A percentile compares a stretch with the other conserved stretches of the same genome.
Evolutionary conservation across 2,113 vertebrate genomes (phyloP).

Genomic region (Heloderma charlesbogerti): DNA sequence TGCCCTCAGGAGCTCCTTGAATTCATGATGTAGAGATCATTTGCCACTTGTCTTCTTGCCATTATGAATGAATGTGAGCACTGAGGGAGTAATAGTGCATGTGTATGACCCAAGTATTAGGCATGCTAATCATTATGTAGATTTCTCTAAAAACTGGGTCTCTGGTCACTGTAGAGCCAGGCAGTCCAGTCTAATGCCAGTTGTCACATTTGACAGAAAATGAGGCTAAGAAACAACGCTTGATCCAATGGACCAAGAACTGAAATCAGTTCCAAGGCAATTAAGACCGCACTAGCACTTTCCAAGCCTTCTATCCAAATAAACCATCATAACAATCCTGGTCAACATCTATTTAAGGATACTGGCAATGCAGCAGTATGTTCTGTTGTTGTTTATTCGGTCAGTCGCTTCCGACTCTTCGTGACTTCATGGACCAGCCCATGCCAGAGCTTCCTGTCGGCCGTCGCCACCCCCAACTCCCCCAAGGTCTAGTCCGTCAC

Average conservation of each 20-base stretch:
- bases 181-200: background rate
- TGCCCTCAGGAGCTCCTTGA: conserved; percentile 47
- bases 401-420: no score
- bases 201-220: background rate
- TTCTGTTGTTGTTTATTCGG: no score
- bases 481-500: no score
- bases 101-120: rapidly evolving
- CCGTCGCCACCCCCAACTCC: no score
- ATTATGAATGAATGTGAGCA: conserved; percentile 21
- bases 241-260: background rate
- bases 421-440: no score
- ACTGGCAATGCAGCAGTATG: no score
- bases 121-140: background rate
- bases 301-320: background rate
- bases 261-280: background rate
- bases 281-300: background rate
- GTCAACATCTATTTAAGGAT: background rate
- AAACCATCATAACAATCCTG: background rate
- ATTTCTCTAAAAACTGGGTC: background rate
- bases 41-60: conserved; percentile 54
- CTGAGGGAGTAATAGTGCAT: conserved; percentile 38
- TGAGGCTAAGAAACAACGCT: background rate
- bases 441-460: no score
- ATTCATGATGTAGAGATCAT: background rate
- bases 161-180: background rate